Evolutionary conservation across 1,140 invertebrate genomes (phyloP), one percentile per base, ranked within the genome.

Genomic region (Trichonephila inaurata): DNA sequence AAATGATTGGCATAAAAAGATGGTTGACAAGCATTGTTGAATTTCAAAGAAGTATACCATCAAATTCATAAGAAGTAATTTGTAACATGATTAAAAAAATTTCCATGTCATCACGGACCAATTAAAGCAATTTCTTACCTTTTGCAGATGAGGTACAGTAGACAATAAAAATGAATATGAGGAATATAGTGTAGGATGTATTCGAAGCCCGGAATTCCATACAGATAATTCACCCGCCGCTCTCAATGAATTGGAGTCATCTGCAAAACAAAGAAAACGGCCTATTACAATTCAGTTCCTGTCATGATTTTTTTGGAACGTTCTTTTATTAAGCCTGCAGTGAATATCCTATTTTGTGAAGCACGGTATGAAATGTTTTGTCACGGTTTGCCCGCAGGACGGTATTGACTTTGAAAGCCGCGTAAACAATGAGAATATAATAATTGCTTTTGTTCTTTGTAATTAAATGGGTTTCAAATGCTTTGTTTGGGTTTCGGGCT

Each of bases 141-240:
- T 72, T 72, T 5, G 58, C n/a, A 14, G 18, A n/a, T 44, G 77
- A 60, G n/a, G 61, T 3, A 19, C 40, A 19, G 28, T 61, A 86
- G 33, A 24, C 64, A n/a, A 92, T 2, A 24, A 92, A 40, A 14
- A 86, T 6, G 44, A 72, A 60, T 16, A 60, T n/a, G 16, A 72
- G 21, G 6, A 92, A 60, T 18, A 28, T 1, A n/a, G 69, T 77
- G 19, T 24, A n/a, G 58, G 91, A 58, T 69, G 21, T 33, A 61
- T 44, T 21, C 58, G 81, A 60, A 33, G 62, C 44, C 44, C 24
- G 61, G 91, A 92, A n/a, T 92, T 92, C 91, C 91, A 92, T 92
- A n/a, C 91, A 92, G 83, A 77, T 87, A 61, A 12, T 66, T 87
- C 66, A 16, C 60, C 82, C 40, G 58, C 82, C 44, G n/a, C 91